Conservation (phyloP, 1,140 invertebrate species). For the Acyrthosiphon pisum region DNA sequence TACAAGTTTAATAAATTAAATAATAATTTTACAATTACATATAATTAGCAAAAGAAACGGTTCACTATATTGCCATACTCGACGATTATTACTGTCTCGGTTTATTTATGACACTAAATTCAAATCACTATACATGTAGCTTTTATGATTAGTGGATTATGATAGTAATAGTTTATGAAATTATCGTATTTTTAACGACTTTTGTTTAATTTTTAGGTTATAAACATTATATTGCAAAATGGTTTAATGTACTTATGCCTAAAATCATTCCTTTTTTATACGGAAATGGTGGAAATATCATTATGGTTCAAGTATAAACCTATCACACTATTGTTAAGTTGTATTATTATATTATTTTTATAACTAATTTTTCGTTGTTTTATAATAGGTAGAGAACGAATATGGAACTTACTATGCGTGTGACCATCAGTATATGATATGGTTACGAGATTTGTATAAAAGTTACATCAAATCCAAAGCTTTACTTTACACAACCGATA, state of each 20-base stretch:
- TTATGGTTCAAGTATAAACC: conserved; percentile 79
- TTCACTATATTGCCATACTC: no score
- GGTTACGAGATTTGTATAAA: conserved; percentile 71
- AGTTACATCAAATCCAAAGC: conserved; percentile 72
- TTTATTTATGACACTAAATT: no score
- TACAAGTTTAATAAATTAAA: no score
- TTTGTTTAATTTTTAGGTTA: conserved; percentile 66
- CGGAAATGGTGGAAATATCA: conserved; percentile 80
- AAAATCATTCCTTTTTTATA: conserved; percentile 70
- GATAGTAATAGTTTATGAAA: no score
- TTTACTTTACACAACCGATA: conserved; percentile 85
- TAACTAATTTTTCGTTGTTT: not conserved
- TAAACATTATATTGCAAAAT: conserved; percentile 69
- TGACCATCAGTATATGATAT: conserved; percentile 73
- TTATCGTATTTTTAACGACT: not conserved
- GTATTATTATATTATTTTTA: not conserved
- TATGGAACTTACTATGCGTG: conserved; percentile 82
- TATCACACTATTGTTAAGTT: not conserved
- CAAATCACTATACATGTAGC: no score
- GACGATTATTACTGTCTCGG: no score
- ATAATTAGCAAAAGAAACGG: no score
- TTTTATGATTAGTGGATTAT: no score
- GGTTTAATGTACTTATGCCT: conserved; percentile 70
- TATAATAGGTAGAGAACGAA: conserved; percentile 93
- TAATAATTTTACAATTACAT: no score